Evolutionary conservation across 2,113 vertebrate species (phyloP).

Genomic region (Dicrurus megarhynchus): DNA sequence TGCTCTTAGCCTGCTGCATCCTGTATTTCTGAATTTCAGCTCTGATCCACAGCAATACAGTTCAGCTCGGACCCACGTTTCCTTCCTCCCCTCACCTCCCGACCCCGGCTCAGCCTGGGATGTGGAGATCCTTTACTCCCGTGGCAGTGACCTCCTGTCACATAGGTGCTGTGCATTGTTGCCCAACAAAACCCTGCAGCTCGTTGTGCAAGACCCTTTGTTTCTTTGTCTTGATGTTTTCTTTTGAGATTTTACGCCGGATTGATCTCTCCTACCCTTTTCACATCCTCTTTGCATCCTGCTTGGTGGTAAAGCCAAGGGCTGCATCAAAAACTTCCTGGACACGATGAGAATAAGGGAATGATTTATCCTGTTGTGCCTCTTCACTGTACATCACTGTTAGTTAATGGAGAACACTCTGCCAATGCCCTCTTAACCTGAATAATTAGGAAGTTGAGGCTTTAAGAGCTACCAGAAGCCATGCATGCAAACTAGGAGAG

Average conservation of each 20-base stretch:
- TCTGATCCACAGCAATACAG: not conserved
- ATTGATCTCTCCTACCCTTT: not conserved
- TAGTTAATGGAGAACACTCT: constrained; percentile 19
- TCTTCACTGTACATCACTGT: constrained; percentile 28
- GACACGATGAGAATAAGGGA: constrained; percentile 9
- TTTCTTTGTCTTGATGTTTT: constrained; percentile 11
- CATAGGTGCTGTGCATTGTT: not conserved
- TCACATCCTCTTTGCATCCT: constrained; percentile 17
- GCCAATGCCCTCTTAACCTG: constrained; percentile 38
- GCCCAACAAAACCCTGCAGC: not conserved
- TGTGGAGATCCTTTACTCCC: not conserved
- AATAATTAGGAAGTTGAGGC: constrained; percentile 46
- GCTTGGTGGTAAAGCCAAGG: not conserved
- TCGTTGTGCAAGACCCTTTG: not conserved
- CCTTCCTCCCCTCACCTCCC: not conserved
- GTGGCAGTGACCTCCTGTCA: not conserved
- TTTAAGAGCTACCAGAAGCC: not conserved
- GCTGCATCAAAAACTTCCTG: constrained; percentile 57
- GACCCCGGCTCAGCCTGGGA: not conserved
- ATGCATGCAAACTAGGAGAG: not conserved
- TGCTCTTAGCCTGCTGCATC: not conserved
- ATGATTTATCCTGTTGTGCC: not conserved
- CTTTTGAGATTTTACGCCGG: not conserved
- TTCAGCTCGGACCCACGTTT: not conserved
- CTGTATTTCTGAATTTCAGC: not conserved